These are phyloP conservation scores for Lepidocyrtoides sp. DNA, from an alignment of 2,888 invertebrate genomes.

Conservation along the genomic window DNA sequence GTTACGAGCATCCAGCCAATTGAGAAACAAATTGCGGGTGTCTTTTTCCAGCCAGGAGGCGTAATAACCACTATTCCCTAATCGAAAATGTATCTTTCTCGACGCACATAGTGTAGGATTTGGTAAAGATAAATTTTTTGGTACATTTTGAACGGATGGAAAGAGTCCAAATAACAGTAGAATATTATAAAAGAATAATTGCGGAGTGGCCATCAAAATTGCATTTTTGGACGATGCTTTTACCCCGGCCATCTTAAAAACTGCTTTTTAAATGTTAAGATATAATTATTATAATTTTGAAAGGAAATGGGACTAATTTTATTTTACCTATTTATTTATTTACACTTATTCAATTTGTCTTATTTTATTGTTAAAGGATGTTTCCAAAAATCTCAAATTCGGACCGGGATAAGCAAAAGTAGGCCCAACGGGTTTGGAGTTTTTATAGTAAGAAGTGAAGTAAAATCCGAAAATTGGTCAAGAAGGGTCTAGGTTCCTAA, in stretches of 20 bases:
- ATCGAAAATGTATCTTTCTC: slow-evolving; percentile 76
- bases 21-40: slow-evolving; percentile 87
- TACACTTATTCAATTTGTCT: too few relatives aligned
- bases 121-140: slow-evolving; percentile 76
- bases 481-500: background rate
- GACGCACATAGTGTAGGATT: slow-evolving; percentile 79
- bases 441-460: background rate
- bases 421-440: background rate
- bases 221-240: slow-evolving; percentile 20
- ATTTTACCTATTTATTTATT: background rate
- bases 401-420: slow-evolving; percentile 19
- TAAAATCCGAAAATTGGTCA: background rate
- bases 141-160: slow-evolving; percentile 58
- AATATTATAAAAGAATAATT: background rate
- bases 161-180: slow-evolving; percentile 60
- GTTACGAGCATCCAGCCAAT: slow-evolving; percentile 96
- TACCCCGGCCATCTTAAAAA: slow-evolving; percentile 56
- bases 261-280: background rate
- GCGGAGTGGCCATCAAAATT: background rate
- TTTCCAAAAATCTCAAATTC: slow-evolving; percentile 47
- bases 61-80: slow-evolving; percentile 76
- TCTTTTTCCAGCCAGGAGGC: slow-evolving; percentile 80
- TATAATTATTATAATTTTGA: background rate
- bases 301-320: background rate
- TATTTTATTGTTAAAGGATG: background rate